Base-by-base conservation (phyloP, 2,113 vertebrate genomes). In the Alligator sinensis region DNA sequence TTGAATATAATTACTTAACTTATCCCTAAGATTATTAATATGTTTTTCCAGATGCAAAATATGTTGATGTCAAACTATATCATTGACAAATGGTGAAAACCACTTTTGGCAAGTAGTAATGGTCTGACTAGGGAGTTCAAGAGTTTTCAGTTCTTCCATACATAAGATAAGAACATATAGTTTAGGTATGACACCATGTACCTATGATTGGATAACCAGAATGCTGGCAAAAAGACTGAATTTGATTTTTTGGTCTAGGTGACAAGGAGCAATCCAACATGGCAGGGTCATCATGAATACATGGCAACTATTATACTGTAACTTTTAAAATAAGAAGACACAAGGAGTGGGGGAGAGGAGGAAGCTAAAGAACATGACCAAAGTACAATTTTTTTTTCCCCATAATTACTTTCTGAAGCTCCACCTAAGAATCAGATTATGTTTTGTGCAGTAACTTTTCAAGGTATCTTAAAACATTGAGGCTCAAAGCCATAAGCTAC, bases 1-100 rank as follows among this genome's bases (percentile, higher is more conserved):
- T 2, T 91, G 21, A 2, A 92, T 84, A 59, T 30, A 55, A 84
- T 85, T 87, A 91, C 58, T 78, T 92, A 90, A 96, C 94, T 62
- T 78, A 95, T 87, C 19, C 28, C 86, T n/a, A 16, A 80, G 63
- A 0, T 0, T 59, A 83, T n/a, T 66, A 68, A 4, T 12, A 30
- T 87, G 75, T 81, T 63, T 12, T 94, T 90, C 54, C 47, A 30
- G 58, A 61, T n/a, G 70, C 11, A 90, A 77, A 59, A 3, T 34
- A 80, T 80, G 1, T 38, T 83, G 70, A 47, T 85, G 34, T 86
- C 86, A 76, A 12, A 22, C 54, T 76, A 83, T 86, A 25, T 16
- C n/a, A 62, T 22, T 75, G 8, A 77, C 59, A 70, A 0, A 0
- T 59, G 47, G 5, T 59, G 61, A 34, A 88, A 89, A 80, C 4